Evolutionary conservation across 2,113 vertebrate species (phyloP), one percentile per base, ranked within the genome.

Genomic region (Chaetodon auriga): DNA sequence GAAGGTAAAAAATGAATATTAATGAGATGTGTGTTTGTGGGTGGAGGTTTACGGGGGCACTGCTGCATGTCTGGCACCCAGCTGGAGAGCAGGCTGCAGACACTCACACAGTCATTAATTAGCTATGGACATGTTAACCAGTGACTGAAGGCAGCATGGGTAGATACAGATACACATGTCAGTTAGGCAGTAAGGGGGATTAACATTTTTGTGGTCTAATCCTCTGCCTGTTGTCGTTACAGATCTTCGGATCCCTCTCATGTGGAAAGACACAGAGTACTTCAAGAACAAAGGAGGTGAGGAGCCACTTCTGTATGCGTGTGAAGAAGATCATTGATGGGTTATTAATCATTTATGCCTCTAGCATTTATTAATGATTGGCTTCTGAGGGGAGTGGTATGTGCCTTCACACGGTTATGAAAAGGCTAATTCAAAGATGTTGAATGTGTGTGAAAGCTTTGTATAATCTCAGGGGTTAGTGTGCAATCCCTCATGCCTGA

Each of bases 231-330:
- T 87, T 91, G 77, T 68, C 25, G 15, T 92, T 86, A 25, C 93
- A 99, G 97, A 99, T 90, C 95, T 98, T n/a, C 96, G 97, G 74
- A 98, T 98, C 84, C 97, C 97, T 16, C 95, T 98, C 83, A 99
- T 98, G 97, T 99, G 97, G 97, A 99, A 98, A 93, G 97, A 98
- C 94, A 99, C 97, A 0, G 97, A 98, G 72, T 97, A 99, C 91
- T 99, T 99, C 94, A 97, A 97, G 93, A 98, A 99, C 94, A 98
- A 99, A 95, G 97, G 97, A 79, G 97, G 97, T 98, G 85, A 96
- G 96, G 80, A 55, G 46, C 25, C 35, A 25, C 38, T 0, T 54
- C 57, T 77, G 49, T 70, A 7, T 41, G 66, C 9, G 36, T 71
- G 71, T 63, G 69, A 49, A 53, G 69, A 49, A 53, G 62, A 60